phyloP scores from a whole-genome alignment of 2,113 vertebrate genomes.

The Sinocyclocheilus maitianheensis region DNA sequence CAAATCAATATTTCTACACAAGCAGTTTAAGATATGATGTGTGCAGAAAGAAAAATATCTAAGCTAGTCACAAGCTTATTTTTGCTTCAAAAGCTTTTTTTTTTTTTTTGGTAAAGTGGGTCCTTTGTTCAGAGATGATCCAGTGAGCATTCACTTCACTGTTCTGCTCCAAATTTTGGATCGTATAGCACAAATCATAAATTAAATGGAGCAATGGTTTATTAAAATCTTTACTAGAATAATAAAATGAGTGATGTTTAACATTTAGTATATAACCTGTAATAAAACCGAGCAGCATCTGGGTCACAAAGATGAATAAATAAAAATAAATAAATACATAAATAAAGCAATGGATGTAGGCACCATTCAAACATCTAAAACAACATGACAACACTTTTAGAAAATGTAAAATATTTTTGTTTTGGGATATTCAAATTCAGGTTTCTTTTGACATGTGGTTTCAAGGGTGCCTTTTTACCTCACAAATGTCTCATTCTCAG shows the following conservation, averaged over 20 bases:
- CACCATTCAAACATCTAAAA: not conserved
- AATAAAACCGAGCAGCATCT: not conserved
- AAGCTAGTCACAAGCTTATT: not conserved
- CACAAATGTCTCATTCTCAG: not conserved
- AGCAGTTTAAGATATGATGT: slow-evolving; percentile 15
- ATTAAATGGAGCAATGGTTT: not conserved
- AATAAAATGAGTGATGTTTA: not conserved
- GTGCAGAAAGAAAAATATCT: not conserved
- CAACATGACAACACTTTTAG: not conserved
- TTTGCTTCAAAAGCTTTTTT: slow-evolving; percentile 10
- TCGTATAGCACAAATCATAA: not conserved
- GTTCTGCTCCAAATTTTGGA: not conserved
- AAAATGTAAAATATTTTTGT: not conserved
- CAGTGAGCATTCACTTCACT: not conserved
- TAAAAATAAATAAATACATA: too few species aligned
- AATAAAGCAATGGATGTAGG: not conserved
- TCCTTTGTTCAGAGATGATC: not conserved
- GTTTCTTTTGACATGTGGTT: not conserved
- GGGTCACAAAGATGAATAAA: not conserved
- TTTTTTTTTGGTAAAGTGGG: not conserved
- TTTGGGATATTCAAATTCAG: not conserved
- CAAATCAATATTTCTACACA: slow-evolving; percentile 15
- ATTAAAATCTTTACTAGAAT: not conserved
- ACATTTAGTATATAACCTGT: not conserved
- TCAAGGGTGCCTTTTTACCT: not conserved